Evolutionary conservation across 1,140 invertebrate genomes (phyloP).

Genomic region (Andrena cerasifolii): DNA sequence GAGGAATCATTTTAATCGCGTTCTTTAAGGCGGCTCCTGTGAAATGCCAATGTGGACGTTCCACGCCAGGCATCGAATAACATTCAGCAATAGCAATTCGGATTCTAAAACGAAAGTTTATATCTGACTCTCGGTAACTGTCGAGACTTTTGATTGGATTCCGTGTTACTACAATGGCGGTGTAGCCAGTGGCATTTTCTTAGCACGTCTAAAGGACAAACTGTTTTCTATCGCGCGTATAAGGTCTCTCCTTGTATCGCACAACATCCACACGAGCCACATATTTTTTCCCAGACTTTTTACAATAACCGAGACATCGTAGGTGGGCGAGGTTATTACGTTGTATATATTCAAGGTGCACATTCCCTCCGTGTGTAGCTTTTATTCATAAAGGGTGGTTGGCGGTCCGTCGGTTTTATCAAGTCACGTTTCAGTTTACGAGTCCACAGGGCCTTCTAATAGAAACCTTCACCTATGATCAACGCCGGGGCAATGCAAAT

Average conservation of each 20-base stretch:
- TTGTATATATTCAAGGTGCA: too few species aligned
- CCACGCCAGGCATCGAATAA: too few species aligned
- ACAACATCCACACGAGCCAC: not conserved
- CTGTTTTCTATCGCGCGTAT: not conserved
- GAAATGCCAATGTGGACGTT: too few species aligned
- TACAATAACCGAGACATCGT: not conserved
- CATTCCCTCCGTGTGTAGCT: not conserved
- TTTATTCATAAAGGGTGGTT: not conserved
- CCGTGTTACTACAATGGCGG: too few species aligned
- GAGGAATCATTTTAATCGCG: too few species aligned
- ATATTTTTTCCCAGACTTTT: not conserved
- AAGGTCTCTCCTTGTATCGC: not conserved
- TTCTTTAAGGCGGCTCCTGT: too few species aligned
- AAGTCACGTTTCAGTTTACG: not conserved
- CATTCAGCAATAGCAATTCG: too few species aligned
- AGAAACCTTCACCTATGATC: not conserved
- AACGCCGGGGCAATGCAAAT: too few species aligned
- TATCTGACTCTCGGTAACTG: too few species aligned
- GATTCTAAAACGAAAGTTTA: too few species aligned
- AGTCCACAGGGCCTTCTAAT: not conserved
- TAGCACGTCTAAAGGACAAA: not conserved
- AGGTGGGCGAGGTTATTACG: not conserved
- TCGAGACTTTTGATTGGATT: too few species aligned
- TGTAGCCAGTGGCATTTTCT: too few species aligned
- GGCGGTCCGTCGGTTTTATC: not conserved